Base-by-base conservation (phyloP, 2,888 invertebrate genomes). In the Pemphredon lugubris region DNA sequence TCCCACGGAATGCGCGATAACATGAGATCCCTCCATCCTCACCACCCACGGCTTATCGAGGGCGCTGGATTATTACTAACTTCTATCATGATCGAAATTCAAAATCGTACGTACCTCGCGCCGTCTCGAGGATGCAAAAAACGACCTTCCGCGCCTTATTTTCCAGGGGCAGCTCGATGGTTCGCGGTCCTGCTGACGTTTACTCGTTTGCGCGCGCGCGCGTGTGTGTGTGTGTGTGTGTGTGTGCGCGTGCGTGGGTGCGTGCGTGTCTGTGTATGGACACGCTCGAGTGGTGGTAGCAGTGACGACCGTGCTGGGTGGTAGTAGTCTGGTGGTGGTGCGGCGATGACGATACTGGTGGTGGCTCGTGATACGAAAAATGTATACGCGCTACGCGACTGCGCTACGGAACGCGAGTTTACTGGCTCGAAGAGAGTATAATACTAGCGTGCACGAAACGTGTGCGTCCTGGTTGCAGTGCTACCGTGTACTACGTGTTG, bases 401-500 rank as follows among this genome's bases (percentile, higher is more conserved):
- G 72, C 72, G 72, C 72, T 59, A 71, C 65, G 50, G 72, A 59
- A 70, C 60, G n/a, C 65, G 64, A 65, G n/a, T n/a, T n/a, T n/a
- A n/a, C 44, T 42, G 40, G 50, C 55, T 57, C 47, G 63, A 57
- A 70, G 34, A 65, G 55, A 65, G 65, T 73, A 65, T 65, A 55
- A 5, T 45, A 48, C 54, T 48, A 42, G 21, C 32, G 26, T 54
- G 20, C 14, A 53, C 53, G 45, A 60, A 39, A 48, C 58, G 57
- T 53, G 65, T 55, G 42, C 72, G 66, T 67, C 54, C 66, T 61
- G 55, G 61, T 55, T 65, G 59, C 47, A 39, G 64, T 51, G 63
- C 55, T 65, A 67, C 65, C 77, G 77, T 68, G 65, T 76, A 77
- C 77, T 77, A 77, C 77, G 77, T 77, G 77, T 77, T 77, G 77